Evolutionary conservation across 1,140 invertebrate species (phyloP).

Genomic region (Andricus grossulariae): DNA sequence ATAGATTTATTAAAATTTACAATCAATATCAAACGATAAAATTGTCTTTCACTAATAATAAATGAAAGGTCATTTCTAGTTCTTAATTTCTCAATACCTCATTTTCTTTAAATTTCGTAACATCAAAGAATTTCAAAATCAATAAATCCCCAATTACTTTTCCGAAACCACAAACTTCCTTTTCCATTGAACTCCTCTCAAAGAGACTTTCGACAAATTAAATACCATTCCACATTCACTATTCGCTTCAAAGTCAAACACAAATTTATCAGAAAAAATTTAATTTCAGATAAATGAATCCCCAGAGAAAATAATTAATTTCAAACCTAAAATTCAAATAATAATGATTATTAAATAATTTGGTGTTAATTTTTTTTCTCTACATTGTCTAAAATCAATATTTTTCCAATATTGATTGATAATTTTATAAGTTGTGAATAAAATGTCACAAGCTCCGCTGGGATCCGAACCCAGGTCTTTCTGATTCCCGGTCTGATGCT

Average conservation of each 20-base stretch:
- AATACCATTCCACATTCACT: background rate
- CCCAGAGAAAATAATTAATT: background rate
- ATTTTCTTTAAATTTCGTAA: background rate
- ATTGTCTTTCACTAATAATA: no score
- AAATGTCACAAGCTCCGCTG: no score
- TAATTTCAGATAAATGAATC: background rate
- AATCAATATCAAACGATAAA: no score
- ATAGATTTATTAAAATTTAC: no score
- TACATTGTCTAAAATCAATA: no score
- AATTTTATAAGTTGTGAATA: no score
- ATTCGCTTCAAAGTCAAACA: background rate
- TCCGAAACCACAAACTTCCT: background rate
- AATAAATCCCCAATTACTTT: background rate
- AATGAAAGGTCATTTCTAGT: no score
- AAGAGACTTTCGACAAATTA: slow-evolving; percentile 2
- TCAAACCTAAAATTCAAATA: background rate
- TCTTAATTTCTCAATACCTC: no score
- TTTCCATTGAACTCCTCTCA: background rate
- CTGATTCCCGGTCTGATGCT: no score
- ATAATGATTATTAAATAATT: background rate
- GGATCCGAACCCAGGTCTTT: no score
- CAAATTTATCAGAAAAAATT: background rate
- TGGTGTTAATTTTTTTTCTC: no score
- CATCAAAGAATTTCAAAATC: background rate
- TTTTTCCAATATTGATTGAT: no score